phyloP scores from a whole-genome alignment of 2,113 vertebrate genomes.

The Trogon melanurus region DNA sequence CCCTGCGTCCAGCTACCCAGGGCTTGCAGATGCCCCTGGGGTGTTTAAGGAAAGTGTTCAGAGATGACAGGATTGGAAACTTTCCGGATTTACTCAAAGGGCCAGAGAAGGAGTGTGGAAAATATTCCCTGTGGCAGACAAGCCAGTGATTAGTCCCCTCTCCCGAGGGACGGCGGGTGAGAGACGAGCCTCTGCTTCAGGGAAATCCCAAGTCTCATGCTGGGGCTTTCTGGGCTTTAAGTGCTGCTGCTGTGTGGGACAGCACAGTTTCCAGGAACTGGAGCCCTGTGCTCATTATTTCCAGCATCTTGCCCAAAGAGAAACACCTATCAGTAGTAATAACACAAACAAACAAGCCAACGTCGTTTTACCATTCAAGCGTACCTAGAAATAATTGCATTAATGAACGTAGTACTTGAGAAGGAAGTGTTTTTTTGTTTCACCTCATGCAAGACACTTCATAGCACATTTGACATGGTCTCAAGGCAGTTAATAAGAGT shows the following conservation, averaged over 20 bases:
- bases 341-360: background rate
- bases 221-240: background rate
- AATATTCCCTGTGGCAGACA: background rate
- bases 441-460: background rate
- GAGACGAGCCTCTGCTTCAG: accelerated
- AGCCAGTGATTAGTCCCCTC: background rate
- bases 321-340: accelerated
- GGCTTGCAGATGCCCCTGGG: background rate
- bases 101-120: background rate
- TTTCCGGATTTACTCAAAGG: background rate
- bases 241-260: background rate
- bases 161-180: accelerated
- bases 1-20: no score
- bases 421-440: background rate
- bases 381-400: background rate
- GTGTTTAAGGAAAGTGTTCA: background rate
- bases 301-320: background rate
- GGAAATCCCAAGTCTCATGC: background rate
- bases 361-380: background rate
- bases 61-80: background rate
- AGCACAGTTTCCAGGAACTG: background rate
- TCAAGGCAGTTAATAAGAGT: background rate
- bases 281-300: background rate
- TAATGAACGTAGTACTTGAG: background rate
- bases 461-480: accelerated